phyloP scores from a whole-genome alignment of 1,140 invertebrate genomes.

The Pseudobourletiella spinata region DNA sequence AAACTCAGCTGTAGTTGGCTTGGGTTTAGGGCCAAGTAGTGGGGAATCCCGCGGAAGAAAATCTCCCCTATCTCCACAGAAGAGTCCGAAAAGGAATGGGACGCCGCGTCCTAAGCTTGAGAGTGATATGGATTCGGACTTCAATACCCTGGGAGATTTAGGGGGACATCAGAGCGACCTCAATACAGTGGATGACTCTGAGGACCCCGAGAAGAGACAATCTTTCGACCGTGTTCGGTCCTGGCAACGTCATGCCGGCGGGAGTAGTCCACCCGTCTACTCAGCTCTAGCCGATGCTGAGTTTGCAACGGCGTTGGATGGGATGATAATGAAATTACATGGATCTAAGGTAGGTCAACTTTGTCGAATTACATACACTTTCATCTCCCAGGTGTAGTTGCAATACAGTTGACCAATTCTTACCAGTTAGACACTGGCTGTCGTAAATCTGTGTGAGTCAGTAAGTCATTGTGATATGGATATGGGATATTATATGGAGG shows the following conservation, averaged over 20 bases:
- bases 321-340: constrained; percentile 7
- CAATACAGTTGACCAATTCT: too few species aligned
- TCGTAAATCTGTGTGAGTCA: too few species aligned
- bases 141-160: not conserved
- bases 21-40: not conserved
- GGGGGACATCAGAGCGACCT: not conserved
- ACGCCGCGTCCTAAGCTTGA: not conserved
- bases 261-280: not conserved
- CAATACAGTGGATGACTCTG: not conserved
- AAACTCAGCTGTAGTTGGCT: not conserved
- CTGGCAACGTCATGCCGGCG: not conserved
- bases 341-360: constrained; percentile 10
- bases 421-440: too few species aligned
- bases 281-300: constrained; percentile 11
- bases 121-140: not conserved
- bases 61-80: not conserved
- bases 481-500: too few species aligned
- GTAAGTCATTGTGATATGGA: too few species aligned
- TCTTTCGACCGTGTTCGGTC: not conserved
- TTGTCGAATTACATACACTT: too few species aligned
- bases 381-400: too few species aligned
- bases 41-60: not conserved
- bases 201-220: not conserved
- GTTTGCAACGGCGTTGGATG: constrained; percentile 9
- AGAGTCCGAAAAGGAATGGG: not conserved